These are phyloP conservation scores for Tautogolabrus adspersus DNA, from an alignment of 2,113 vertebrate species.

Conservation along the genomic window DNA sequence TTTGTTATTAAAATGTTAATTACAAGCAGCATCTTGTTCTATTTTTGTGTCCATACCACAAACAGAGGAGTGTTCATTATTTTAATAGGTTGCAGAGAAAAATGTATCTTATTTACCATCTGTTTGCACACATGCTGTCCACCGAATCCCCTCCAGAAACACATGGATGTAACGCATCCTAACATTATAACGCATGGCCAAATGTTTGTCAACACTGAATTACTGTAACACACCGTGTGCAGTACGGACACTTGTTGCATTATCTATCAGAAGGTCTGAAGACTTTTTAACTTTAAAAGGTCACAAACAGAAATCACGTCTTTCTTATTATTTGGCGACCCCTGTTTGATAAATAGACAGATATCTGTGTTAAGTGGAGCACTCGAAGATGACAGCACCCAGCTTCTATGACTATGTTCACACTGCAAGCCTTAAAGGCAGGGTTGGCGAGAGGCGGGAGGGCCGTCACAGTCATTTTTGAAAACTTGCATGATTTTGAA, in stretches of 20 bases:
- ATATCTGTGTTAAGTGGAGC: too few relatives aligned
- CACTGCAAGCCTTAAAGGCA: too few relatives aligned
- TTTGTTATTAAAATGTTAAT: conserved; percentile 46
- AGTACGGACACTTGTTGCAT: not conserved
- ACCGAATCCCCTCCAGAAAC: not conserved
- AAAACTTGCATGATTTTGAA: too few relatives aligned
- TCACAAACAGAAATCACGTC: too few relatives aligned
- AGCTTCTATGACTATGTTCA: too few relatives aligned
- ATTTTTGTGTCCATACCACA: conserved; percentile 43
- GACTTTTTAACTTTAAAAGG: too few relatives aligned
- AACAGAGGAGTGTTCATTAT: conserved; percentile 28
- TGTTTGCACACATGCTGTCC: not conserved
- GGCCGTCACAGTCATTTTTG: too few relatives aligned
- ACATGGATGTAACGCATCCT: not conserved
- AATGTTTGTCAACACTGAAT: not conserved
- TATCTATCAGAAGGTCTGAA: too few relatives aligned
- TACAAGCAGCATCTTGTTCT: conserved; percentile 18
- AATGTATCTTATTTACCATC: not conserved
- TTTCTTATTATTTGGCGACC: too few relatives aligned
- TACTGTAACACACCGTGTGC: not conserved
- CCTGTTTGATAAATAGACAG: too few relatives aligned
- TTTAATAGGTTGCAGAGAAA: conserved; percentile 12
- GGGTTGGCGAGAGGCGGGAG: too few relatives aligned
- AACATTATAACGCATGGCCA: not conserved
- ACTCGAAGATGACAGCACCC: too few relatives aligned